phyloP scores from a whole-genome alignment of 2,113 vertebrate species.

The Poeciliopsis prolifica region DNA sequence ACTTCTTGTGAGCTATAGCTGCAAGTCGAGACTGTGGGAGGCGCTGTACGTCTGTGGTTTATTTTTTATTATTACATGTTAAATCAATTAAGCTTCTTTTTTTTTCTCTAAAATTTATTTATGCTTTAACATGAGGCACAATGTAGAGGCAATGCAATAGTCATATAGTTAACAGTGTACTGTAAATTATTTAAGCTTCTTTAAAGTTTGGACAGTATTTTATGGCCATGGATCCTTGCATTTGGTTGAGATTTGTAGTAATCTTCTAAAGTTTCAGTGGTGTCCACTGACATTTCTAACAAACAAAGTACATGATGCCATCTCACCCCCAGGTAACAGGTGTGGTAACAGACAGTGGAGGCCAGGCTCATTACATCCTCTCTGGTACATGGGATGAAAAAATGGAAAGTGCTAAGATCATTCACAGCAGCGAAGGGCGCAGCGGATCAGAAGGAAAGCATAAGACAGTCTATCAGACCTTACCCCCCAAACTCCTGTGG shows the following conservation, averaged over 20 bases:
- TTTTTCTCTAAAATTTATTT: too few species aligned
- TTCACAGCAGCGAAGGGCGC: constrained; percentile 90
- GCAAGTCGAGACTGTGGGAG: too few species aligned
- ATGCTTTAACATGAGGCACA: too few species aligned
- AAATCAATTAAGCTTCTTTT: neutral
- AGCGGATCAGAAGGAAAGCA: constrained; percentile 89
- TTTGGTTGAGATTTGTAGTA: neutral
- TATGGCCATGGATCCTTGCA: neutral
- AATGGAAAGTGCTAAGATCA: constrained; percentile 93
- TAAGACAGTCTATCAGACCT: constrained; percentile 95
- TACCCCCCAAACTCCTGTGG: constrained; percentile 92
- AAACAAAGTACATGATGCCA: neutral
- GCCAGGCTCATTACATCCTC: constrained; percentile 92
- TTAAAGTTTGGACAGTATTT: neutral
- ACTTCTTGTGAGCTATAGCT: neutral
- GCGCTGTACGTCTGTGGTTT: too few species aligned
- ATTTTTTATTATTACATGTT: too few species aligned
- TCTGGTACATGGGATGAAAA: constrained; percentile 97
- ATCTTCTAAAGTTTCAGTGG: neutral
- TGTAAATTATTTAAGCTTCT: neutral
- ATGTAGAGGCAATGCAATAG: too few species aligned
- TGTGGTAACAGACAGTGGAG: constrained; percentile 85
- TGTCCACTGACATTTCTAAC: neutral
- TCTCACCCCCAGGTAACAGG: constrained; percentile 86
- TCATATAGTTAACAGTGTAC: too few species aligned